A percentile compares a stretch with the other conserved stretches of the same genome.
phyloP scores from a whole-genome alignment of 1,140 invertebrate species.

The Antheraea pernyi region DNA sequence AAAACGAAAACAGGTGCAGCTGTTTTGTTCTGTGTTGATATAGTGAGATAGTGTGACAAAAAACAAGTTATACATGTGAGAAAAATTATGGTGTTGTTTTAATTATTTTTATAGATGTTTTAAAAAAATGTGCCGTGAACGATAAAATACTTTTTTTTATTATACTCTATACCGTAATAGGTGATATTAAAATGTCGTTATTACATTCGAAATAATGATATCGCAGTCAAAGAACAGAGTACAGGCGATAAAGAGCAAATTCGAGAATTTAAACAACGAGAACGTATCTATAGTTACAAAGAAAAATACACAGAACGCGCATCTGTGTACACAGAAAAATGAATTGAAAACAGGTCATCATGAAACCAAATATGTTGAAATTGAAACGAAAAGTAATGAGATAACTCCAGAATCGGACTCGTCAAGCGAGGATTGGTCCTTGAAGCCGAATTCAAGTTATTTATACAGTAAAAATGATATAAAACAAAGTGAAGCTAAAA shows the following conservation, averaged over 20 bases:
- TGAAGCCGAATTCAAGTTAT: constrained; percentile 62
- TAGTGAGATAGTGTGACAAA: background rate
- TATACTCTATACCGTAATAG: background rate
- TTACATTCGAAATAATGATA: constrained; percentile 65
- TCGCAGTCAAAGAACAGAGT: constrained; percentile 72
- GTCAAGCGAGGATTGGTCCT: constrained; percentile 41
- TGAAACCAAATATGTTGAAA: constrained; percentile 32
- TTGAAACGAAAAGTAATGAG: constrained; percentile 31
- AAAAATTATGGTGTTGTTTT: background rate
- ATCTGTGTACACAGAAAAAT: constrained; percentile 40
- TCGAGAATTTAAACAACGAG: constrained; percentile 65
- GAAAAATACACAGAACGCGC: constrained; percentile 28
- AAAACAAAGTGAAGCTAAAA: constrained; percentile 53
- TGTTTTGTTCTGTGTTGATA: constrained; percentile 22
- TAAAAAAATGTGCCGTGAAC: background rate
- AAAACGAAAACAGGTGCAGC: constrained; percentile 30
- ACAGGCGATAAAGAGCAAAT: constrained; percentile 75
- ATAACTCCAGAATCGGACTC: constrained; percentile 41
- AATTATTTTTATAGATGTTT: background rate
- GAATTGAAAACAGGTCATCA: constrained; percentile 15
- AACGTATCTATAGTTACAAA: constrained; percentile 37
- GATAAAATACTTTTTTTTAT: background rate
- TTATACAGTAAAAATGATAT: constrained; percentile 58
- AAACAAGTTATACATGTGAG: constrained; percentile 15
- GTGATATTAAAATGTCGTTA: constrained; percentile 10